These are phyloP conservation scores for Hirudinaria manillensis DNA, from an alignment of 2,888 invertebrate species.

Conservation along the genomic window DNA sequence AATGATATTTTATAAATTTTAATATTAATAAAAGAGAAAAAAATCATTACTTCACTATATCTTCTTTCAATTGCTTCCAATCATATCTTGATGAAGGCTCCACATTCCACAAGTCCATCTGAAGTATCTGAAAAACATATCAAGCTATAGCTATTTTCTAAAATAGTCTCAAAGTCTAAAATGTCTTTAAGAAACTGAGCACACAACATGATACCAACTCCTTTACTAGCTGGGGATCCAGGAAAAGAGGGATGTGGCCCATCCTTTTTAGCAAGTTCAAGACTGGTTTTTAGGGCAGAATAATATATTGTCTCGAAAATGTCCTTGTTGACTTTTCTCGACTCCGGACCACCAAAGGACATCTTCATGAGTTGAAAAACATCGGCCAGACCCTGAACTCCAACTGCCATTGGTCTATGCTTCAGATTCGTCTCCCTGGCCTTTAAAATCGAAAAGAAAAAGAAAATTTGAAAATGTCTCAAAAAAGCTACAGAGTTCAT, in stretches of 20 bases:
- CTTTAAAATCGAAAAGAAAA: conserved; percentile 44
- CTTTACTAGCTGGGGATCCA: conserved; percentile 87
- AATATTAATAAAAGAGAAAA: not conserved
- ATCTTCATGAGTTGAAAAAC: conserved; percentile 83
- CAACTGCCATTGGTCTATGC: conserved; percentile 70
- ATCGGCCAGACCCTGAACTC: conserved; percentile 94
- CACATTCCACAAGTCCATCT: conserved; percentile 95
- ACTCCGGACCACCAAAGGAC: conserved; percentile 39
- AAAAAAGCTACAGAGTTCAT: no score
- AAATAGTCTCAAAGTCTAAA: not conserved
- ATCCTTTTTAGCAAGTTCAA: conserved; percentile 76
- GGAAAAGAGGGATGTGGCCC: conserved; percentile 85
- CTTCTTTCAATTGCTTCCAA: conserved; percentile 74
- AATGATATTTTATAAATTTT: not conserved
- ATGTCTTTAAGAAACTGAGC: conserved; percentile 1
- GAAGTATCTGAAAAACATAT: conserved; percentile 64
- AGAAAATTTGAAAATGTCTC: not conserved
- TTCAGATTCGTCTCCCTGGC: conserved; percentile 72
- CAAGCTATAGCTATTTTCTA: not conserved
- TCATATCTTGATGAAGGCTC: conserved; percentile 73
- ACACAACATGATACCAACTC: conserved; percentile 55
- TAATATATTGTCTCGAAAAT: conserved; percentile 98
- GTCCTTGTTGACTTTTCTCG: conserved; percentile 71
- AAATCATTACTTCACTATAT: conserved; percentile 66
- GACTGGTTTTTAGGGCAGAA: conserved; percentile 88